Percentiles rank a stretch among this genome's conserved stretches.
These are phyloP conservation scores for Phallusia fumigata DNA, from an alignment of 23 tunicate genomes.

Conservation along the genomic window DNA sequence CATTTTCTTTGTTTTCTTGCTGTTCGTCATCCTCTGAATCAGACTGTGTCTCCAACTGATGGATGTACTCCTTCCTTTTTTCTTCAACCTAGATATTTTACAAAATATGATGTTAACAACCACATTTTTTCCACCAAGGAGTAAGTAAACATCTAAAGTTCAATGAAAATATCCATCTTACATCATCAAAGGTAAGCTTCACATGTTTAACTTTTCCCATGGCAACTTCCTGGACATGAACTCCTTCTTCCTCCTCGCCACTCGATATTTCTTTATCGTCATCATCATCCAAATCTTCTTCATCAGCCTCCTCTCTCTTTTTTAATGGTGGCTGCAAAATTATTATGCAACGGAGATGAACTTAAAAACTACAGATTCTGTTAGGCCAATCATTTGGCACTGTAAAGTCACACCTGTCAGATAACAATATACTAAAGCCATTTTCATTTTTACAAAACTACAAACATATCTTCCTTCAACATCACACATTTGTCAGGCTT, in stretches of 20 bases:
- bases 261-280: conserved; percentile 44
- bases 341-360: background rate
- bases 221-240: conserved; percentile 18
- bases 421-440: too few relatives aligned
- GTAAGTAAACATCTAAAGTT: background rate
- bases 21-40: conserved; percentile 5
- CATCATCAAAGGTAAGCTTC: conserved; percentile 26
- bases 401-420: too few relatives aligned
- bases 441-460: too few relatives aligned
- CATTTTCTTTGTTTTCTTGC: conserved; percentile 22
- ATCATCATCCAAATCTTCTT: conserved; percentile 25
- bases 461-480: too few relatives aligned
- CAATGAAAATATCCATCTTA: too few relatives aligned
- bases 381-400: too few relatives aligned
- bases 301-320: background rate
- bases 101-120: too few relatives aligned
- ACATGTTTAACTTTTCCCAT: conserved; percentile 9
- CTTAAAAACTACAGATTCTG: too few relatives aligned
- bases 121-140: too few relatives aligned
- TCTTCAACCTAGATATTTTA: conserved; percentile 41
- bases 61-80: conserved; percentile 26
- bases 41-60: conserved; percentile 12
- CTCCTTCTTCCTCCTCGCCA: conserved; percentile 61
- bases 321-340: conserved; percentile 1
- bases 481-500: too few relatives aligned